These are phyloP conservation scores for Drosophila longiperda DNA, from an alignment of 2,888 invertebrate species.

Conservation along the genomic window DNA sequence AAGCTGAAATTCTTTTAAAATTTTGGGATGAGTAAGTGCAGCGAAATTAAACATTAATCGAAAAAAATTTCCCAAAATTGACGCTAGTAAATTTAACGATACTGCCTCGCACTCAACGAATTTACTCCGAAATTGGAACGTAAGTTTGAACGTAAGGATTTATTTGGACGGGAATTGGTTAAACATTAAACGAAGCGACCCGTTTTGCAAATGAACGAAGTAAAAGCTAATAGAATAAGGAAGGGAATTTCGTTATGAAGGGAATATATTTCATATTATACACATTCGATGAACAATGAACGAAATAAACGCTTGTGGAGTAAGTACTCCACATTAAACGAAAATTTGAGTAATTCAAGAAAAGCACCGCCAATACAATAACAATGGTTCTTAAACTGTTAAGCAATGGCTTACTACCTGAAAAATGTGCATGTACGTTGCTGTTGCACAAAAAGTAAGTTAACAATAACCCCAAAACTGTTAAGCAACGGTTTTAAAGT, in stretches of 20 bases:
- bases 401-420: background rate
- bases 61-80: background rate
- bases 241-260: background rate
- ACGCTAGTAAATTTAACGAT: background rate
- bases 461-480: conserved; percentile 8
- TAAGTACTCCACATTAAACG: conserved; percentile 1
- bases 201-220: background rate
- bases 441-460: background rate
- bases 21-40: background rate
- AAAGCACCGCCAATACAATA: background rate
- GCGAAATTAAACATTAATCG: background rate
- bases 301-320: background rate
- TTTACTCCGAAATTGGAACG: background rate
- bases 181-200: background rate
- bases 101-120: conserved; percentile 1
- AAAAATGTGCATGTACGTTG: background rate
- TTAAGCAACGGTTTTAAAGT: background rate
- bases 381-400: background rate
- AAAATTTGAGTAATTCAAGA: background rate
- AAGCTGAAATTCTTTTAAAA: background rate
- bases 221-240: background rate
- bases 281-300: background rate
- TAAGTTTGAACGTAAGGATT: background rate
- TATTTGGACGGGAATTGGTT: background rate
- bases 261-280: background rate